phyloP scores from a whole-genome alignment of 2,797 vertebrate species.

The Psittacula derbiana region DNA sequence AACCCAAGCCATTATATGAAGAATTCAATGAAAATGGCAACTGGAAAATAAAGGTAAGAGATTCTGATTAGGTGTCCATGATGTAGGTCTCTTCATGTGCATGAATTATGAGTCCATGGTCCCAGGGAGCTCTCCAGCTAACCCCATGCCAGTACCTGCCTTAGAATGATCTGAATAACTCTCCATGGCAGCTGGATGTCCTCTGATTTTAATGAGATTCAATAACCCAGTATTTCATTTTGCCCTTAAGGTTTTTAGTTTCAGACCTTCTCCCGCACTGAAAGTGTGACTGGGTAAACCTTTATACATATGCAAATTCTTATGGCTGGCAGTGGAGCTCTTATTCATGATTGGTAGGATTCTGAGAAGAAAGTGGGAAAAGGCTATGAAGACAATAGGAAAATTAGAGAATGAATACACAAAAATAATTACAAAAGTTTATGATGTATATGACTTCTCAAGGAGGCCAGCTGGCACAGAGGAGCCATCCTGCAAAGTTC shows the following conservation, averaged over 20 bases:
- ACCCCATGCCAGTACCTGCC: rapidly evolving
- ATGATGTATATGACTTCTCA: neutral
- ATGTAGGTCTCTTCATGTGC: neutral
- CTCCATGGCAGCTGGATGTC: neutral
- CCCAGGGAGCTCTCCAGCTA: neutral
- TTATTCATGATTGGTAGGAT: neutral
- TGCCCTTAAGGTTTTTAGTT: neutral
- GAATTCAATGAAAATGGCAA: neutral
- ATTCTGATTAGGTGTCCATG: neutral
- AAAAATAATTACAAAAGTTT: neutral
- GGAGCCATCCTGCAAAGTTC: neutral
- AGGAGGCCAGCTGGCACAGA: neutral
- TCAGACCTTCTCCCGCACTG: neutral
- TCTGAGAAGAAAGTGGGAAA: neutral
- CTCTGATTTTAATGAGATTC: neutral
- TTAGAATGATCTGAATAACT: neutral
- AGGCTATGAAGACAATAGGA: neutral
- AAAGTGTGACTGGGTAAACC: neutral
- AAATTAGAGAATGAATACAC: neutral
- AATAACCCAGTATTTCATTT: neutral
- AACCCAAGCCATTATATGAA: neutral
- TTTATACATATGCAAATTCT: neutral
- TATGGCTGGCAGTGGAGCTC: neutral
- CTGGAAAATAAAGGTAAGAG: neutral
- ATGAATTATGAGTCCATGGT: neutral